Percentiles rank a stretch among this genome's conserved stretches.
Evolutionary conservation across 2,113 vertebrate species (phyloP).

Genomic region (Gymnogyps californianus): DNA sequence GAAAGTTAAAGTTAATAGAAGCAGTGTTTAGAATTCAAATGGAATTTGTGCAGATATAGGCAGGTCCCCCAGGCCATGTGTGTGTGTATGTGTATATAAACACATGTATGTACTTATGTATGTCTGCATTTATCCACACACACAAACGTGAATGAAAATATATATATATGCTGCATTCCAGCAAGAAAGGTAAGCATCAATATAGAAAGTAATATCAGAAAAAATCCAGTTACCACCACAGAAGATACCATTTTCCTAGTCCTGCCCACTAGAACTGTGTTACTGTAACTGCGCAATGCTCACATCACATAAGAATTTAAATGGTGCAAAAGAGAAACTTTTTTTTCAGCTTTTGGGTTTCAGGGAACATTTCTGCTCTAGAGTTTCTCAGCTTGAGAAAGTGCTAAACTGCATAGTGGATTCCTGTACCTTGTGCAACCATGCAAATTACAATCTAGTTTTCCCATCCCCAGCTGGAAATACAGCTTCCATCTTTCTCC

Average conservation of each 20-base stretch:
- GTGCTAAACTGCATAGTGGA: not conserved
- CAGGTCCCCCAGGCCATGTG: not conserved
- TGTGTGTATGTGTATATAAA: not conserved
- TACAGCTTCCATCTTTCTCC: not conserved
- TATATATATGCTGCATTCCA: not conserved
- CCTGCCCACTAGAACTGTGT: not conserved
- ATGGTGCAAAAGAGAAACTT: not conserved
- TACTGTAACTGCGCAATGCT: not conserved
- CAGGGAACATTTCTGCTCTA: not conserved
- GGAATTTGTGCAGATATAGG: not conserved
- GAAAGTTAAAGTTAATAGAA: not conserved
- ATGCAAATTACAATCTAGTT: not conserved
- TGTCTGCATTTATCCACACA: not conserved
- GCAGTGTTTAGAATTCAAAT: not conserved
- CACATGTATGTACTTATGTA: not conserved
- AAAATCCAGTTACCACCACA: not conserved
- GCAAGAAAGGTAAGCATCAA: not conserved
- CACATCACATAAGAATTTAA: not conserved
- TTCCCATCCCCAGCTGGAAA: not conserved
- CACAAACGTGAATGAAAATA: not conserved
- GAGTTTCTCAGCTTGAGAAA: not conserved
- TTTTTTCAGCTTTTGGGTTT: not conserved
- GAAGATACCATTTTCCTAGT: not conserved
- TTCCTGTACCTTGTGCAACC: not conserved
- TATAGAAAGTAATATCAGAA: not conserved